Evolutionary conservation across 2,113 vertebrate genomes (phyloP), one percentile per base, ranked within the genome.

Genomic region (Suricata suricatta): DNA sequence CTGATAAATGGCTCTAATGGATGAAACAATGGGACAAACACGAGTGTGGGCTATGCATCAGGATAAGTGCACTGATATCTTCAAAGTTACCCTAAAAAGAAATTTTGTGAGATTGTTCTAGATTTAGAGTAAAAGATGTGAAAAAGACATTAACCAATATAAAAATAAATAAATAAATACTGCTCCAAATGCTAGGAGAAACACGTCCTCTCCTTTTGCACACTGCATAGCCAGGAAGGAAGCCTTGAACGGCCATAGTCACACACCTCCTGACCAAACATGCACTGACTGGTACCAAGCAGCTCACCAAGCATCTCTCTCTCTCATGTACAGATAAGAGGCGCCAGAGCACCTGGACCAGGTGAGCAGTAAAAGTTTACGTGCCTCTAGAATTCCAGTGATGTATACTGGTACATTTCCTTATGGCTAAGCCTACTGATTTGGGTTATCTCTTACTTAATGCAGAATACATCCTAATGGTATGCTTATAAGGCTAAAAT

Each of bases 231-330:
- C 27, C 16, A 89, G 17, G 52, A 1, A 13, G 11, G 33, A 88
- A 54, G 7, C 15, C 16, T 29, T n/a, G 8, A 76, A 41, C 0
- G 4, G 0, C 14, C 21, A 1, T 23, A 77, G 33, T 35, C 31
- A 66, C 15, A 81, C 0, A 29, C 0, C 71, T 50, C 19, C 41
- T 72, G n/a, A 71, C 0, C 3, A 29, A 35, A 35, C 13, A 15
- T 16, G 12, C 1, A 7, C 23, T 68, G 4, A 66, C 47, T 68
- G 4, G 60, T 47, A 38, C 21, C 16, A 88, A 19, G 29, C 57
- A 68, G 60, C 50, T 16, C 47, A 35, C 0, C 3, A 54, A 50
- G 23, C 41, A 41, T 41, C 41, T 41, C 41, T 41, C 41, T 41
- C 41, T 41, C 41, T 41, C 41, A 83, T 15, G 7, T 23, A 3